Evolutionary conservation across 2,113 vertebrate genomes (phyloP), one percentile per base, ranked within the genome.

Genomic region (Calypte anna): DNA sequence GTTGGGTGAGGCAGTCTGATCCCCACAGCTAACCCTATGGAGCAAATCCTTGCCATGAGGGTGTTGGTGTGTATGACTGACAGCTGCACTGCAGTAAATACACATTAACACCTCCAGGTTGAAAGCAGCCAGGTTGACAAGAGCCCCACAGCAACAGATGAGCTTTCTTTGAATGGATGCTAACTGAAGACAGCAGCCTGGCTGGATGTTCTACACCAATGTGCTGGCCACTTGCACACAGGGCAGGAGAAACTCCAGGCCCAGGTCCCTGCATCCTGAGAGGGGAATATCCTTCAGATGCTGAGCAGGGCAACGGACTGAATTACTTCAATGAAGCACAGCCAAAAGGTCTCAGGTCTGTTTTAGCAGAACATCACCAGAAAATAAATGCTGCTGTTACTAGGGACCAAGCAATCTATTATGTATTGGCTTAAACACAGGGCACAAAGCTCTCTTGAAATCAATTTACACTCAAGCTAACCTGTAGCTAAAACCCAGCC

Each of bases 151-250:
- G 75, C 25, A 83, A 79, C 63, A 82, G 74, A 91, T 84, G 89
- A 95, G 67, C 86, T 90, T 81, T 70, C 51, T 90, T 54, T 80
- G 88, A 88, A 66, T 7, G 67, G 36, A 84, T 80, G 46, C 66
- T 97, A 92, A 98, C 63, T 86, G 94, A 96, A 91, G 62, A 25
- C 93, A 96, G 88, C 75, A 95, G 93, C 2, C 0, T 28, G 85
- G 87, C 89, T 94, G 90, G 92, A 85, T 85, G 28, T 43, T 94
- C n/a, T 73, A 88, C 86, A 81, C 62, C 95, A 97, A 97, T 95
- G 88, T 97, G 96, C 87, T 55, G 81, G 82, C 94, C 97, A 98
- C 95, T 95, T 97, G 96, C 94, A 91, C 14, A 7, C 66, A 13
- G 64, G 66, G 27, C 24, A 74, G 79, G 57, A 91, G 91, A 54